Percentiles rank a stretch among this genome's conserved stretches.
These are phyloP conservation scores for Luidia sarsii DNA, from an alignment of 53 echinoderm and acorn worm species.

Conservation along the genomic window DNA sequence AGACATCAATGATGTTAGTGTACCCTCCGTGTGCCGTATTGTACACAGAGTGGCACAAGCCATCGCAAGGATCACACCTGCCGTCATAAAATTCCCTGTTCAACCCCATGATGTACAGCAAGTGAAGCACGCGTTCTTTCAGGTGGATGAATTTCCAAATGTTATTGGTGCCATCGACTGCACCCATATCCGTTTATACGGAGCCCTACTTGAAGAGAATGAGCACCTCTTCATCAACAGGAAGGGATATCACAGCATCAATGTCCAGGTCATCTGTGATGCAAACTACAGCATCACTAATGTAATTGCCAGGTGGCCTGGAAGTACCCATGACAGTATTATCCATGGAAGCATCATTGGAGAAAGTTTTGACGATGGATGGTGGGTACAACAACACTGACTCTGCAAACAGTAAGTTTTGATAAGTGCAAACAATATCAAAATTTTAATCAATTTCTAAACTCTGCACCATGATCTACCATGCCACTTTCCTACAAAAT, in stretches of 20 bases:
- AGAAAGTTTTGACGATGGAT: slow-evolving; percentile 14
- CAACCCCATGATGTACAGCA: neutral
- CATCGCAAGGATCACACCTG: neutral
- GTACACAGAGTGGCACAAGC: neutral
- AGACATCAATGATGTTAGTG: neutral
- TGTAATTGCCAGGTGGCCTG: slow-evolving; percentile 47
- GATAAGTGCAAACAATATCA: too few species aligned
- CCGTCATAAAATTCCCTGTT: neutral
- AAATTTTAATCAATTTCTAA: too few species aligned
- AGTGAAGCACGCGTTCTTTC: slow-evolving; percentile 1
- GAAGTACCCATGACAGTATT: slow-evolving; percentile 35
- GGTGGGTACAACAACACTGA: neutral
- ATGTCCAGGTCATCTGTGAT: slow-evolving; percentile 38
- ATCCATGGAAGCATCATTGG: neutral
- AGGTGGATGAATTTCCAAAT: slow-evolving; percentile 1
- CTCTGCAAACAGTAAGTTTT: too few species aligned
- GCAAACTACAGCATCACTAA: slow-evolving; percentile 31
- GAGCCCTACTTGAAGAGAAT: slow-evolving; percentile 8
- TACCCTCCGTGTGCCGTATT: neutral
- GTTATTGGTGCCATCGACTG: slow-evolving; percentile 28
- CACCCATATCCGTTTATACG: neutral
- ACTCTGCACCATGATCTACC: too few species aligned
- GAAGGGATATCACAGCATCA: slow-evolving; percentile 35
- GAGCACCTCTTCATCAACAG: slow-evolving; percentile 24
- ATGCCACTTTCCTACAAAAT: too few species aligned